Evolutionary conservation across 2,113 vertebrate genomes (phyloP).

Genomic region (Hiodon alosoides): DNA sequence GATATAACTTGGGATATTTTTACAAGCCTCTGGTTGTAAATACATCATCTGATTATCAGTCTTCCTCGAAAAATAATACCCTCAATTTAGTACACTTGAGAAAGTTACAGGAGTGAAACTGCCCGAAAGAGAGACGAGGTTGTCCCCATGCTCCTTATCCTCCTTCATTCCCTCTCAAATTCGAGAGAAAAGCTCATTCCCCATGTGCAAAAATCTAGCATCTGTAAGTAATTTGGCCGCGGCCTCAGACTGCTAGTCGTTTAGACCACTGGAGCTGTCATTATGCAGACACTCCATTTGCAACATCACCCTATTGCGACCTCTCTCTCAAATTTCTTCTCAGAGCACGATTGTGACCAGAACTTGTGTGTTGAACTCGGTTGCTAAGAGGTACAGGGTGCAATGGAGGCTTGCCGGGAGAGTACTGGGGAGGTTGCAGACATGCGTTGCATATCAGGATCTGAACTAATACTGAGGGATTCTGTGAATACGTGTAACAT

Average conservation of each 20-base stretch:
- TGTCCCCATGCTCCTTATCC: no score
- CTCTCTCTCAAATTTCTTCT: background rate
- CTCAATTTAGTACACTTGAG: no score
- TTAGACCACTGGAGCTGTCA: background rate
- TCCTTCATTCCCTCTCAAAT: no score
- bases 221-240: background rate
- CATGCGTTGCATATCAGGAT: background rate
- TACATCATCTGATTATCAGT: no score
- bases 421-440: background rate
- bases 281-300: background rate
- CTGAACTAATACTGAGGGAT: background rate
- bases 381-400: background rate
- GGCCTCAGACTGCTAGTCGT: background rate
- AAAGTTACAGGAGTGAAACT: no score
- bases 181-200: background rate
- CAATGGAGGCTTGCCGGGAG: background rate
- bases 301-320: background rate
- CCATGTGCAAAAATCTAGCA: background rate
- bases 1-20: no score
- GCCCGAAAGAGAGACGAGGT: no score
- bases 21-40: no score
- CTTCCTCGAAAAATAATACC: no score
- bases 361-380: background rate
- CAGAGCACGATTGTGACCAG: background rate
- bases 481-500: background rate